phyloP scores from a whole-genome alignment of 2,113 vertebrate genomes.

The Baryphthengus martii region DNA sequence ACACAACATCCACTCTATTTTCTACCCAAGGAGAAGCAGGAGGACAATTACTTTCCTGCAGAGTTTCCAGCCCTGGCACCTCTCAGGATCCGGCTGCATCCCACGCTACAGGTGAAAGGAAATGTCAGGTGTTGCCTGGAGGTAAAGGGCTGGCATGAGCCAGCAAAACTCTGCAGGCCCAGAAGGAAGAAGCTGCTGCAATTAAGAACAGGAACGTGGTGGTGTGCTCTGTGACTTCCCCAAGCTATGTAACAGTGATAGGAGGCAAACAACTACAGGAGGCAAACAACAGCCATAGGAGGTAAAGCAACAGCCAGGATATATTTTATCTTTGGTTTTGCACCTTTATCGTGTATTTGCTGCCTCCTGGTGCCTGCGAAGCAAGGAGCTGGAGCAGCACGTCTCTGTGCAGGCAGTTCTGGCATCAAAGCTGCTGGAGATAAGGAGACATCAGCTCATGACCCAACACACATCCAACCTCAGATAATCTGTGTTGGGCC shows the following conservation, averaged over 20 bases:
- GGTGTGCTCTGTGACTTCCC: not conserved
- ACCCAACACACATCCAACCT: rapidly evolving
- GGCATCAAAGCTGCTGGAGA: not conserved
- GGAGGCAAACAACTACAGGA: not conserved
- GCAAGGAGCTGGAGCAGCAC: not conserved
- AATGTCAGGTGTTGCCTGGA: not conserved
- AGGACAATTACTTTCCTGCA: not conserved
- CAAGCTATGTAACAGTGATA: not conserved
- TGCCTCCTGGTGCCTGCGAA: constrained; percentile 51
- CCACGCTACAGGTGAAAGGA: not conserved
- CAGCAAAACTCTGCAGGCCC: not conserved
- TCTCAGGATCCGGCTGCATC: not conserved
- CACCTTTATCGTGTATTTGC: constrained; percentile 28
- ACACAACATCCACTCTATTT: not conserved
- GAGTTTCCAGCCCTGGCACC: not conserved
- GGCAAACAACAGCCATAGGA: not conserved
- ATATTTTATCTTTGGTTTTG: not conserved
- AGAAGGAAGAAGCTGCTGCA: not conserved
- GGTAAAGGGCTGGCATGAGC: rapidly evolving
- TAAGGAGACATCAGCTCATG: not conserved
- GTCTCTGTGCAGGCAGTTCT: not conserved
- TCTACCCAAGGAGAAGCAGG: not conserved
- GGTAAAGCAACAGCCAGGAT: no score
- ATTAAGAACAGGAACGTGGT: not conserved
- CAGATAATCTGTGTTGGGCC: not conserved